Base-by-base conservation (phyloP, 2,113 vertebrate genomes). In the Neogobius melanostomus region DNA sequence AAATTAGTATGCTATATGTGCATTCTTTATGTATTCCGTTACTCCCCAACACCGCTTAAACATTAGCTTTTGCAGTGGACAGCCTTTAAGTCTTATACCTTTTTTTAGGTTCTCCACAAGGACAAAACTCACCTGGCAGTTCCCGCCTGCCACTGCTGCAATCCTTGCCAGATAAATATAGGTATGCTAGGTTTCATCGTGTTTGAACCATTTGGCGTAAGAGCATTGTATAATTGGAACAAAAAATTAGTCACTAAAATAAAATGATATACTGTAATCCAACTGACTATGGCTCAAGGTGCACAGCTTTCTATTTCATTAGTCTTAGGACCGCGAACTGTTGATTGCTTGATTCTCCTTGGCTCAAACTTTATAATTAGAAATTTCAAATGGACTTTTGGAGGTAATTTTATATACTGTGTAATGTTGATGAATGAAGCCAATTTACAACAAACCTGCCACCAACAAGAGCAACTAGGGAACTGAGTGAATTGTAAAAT, bases 401-500 rank as follows among this genome's bases (percentile, higher is more conserved):
- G 11, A 11, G 16, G n/a, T 17, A 21, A 7, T 17, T 11, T 56
- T 56, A 28, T 28, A 28, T 28, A 17, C 6, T 56, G 53, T 21
- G 17, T 16, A 56, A 56, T 56, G 17, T 56, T 1, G 53, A 11
- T 28, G 53, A 56, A 56, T 56, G 53, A 3, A 11, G 16, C 3
- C 28, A 17, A 11, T 9, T 56, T 56, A 56, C 21, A 21, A 4
- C 1, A 50, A 14, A 50, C 15, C 49, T 1, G 15, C 49, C 83
- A 87, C 92, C 83, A 75, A 84, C 89, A 87, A 88, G 79, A 91
- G 84, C 83, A 82, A 90, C 88, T 74, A 78, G 93, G 89, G 90
- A 95, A 95, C 95, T 94, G 91, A 92, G 86, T 90, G 91, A 94
- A 95, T 94, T 80, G 91, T 91, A 93, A 94, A 94, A 92, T 93